Evolutionary conservation across 2,797 vertebrate genomes (phyloP), one percentile per base, ranked within the genome.

Genomic region (Peromyscus melanophrys): DNA sequence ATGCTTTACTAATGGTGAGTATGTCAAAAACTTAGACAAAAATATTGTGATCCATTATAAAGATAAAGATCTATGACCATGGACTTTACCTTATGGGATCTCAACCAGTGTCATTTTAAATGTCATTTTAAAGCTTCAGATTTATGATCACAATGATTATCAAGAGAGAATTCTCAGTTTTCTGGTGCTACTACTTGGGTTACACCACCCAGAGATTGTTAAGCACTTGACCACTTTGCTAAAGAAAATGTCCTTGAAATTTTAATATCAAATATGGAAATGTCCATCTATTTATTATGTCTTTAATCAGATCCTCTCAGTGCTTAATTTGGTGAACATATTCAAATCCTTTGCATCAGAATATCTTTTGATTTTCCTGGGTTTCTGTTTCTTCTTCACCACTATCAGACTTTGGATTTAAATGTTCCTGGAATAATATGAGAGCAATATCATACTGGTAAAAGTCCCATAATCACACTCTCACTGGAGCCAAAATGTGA

Each of bases 251-350:
- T 78, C 57, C 23, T 87, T 65, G 10, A 94, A 84, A 92, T 80
- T 69, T 96, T 52, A 76, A 46, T 92, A 76, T 89, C 27, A 83
- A 93, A 59, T 88, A 61, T 67, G 90, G 11, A 95, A 93, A 55
- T 29, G 27, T 43, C 10, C 27, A 57, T 65, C 9, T 88, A 73
- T 76, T 82, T 92, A 92, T 86, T 75, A 29, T 0, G 31, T 97
- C 27, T 96, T 96, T 63, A 96, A 84, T 92, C 61, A 80, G 43
- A 69, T 87, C 76, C 25, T 52, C 59, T 92, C 93, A 76, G 23
- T 80, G 82, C 6, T 4, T 83, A n/a, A 63, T 83, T 94, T 94
- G 90, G 59, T 52, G 12, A 95, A 77, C 25, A 84, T 43, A 89
- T 27, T 40, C 71, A 94, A 90, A n/a, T 77, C 4, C 52, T 90